These are phyloP conservation scores for Cheilosia pagana DNA, from an alignment of 2,888 invertebrate species.

Conservation along the genomic window DNA sequence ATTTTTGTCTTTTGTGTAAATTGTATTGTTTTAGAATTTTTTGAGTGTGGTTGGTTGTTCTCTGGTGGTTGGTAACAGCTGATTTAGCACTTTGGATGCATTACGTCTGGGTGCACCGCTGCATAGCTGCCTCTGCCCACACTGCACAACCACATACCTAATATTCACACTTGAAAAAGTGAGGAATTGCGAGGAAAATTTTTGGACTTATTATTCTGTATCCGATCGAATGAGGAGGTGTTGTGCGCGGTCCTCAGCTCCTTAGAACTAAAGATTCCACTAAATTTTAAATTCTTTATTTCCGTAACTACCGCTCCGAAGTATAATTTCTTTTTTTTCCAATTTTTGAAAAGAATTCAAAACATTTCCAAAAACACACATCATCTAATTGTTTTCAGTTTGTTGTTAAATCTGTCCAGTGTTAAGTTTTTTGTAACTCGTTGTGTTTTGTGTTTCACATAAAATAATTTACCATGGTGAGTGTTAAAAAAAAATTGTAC, in stretches of 20 bases:
- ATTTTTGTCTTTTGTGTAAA: conserved; percentile 67
- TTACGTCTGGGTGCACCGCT: conserved; percentile 59
- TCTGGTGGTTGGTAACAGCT: conserved; percentile 69
- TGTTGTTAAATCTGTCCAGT: conserved; percentile 31
- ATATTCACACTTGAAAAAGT: conserved; percentile 74
- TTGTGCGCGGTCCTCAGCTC: conserved; percentile 76
- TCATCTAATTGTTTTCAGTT: conserved; percentile 9
- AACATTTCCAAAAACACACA: conserved; percentile 37
- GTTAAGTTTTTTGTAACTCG: conserved; percentile 32
- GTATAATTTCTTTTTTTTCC: conserved; percentile 17
- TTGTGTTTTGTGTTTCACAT: conserved; percentile 57
- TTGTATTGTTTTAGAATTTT: conserved; percentile 48
- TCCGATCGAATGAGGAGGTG: conserved; percentile 78
- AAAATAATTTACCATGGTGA: conserved; percentile 62
- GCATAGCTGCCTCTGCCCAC: conserved; percentile 64
- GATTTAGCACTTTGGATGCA: conserved; percentile 67
- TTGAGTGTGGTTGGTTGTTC: conserved; percentile 50
- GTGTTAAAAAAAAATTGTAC: conserved; percentile 35
- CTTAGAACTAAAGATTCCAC: conserved; percentile 64
- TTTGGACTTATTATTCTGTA: conserved; percentile 77
- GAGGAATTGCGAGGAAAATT: conserved; percentile 72
- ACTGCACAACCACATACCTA: conserved; percentile 67
- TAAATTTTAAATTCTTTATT: conserved; percentile 46
- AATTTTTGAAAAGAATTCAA: conserved; percentile 15
- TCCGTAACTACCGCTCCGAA: conserved; percentile 44